phyloP scores from a whole-genome alignment of 1,140 invertebrate species.

The Drosophila arawakana region DNA sequence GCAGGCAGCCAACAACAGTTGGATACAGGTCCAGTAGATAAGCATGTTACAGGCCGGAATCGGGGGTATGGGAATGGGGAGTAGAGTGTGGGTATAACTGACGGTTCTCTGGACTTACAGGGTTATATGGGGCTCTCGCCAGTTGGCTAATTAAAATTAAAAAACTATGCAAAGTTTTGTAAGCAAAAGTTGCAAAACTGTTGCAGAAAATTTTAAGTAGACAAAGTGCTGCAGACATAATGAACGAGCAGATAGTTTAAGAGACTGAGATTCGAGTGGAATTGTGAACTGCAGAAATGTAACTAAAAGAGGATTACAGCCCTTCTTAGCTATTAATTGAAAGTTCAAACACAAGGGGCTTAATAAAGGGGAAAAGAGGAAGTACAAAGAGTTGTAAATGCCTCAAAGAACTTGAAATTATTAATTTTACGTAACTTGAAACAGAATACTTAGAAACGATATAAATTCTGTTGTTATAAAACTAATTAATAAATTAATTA shows the following conservation, averaged over 20 bases:
- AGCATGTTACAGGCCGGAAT: slow-evolving; percentile 18
- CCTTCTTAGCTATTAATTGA: slow-evolving; percentile 17
- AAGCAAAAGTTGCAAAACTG: slow-evolving; percentile 58
- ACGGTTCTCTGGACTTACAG: background rate
- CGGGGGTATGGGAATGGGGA: background rate
- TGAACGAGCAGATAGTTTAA: slow-evolving; percentile 38
- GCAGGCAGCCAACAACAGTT: slow-evolving; percentile 68
- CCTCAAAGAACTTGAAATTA: too few species aligned
- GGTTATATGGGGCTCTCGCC: slow-evolving; percentile 4
- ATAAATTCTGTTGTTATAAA: too few species aligned
- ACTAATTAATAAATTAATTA: too few species aligned
- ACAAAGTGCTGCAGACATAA: slow-evolving; percentile 63
- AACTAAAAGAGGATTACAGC: slow-evolving; percentile 17
- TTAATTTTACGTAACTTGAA: background rate
- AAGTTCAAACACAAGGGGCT: background rate
- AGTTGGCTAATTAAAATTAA: slow-evolving; percentile 79
- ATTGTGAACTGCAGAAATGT: slow-evolving; percentile 4
- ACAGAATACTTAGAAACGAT: too few species aligned
- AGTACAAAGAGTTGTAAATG: too few species aligned
- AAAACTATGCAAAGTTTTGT: slow-evolving; percentile 66
- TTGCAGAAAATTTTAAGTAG: slow-evolving; percentile 53
- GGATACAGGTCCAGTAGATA: slow-evolving; percentile 47
- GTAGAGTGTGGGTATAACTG: background rate
- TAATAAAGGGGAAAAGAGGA: background rate
- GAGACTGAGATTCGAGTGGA: slow-evolving; percentile 7